Conservation (phyloP, 2,797 vertebrate species). For the Bovichtus diacanthus region DNA sequence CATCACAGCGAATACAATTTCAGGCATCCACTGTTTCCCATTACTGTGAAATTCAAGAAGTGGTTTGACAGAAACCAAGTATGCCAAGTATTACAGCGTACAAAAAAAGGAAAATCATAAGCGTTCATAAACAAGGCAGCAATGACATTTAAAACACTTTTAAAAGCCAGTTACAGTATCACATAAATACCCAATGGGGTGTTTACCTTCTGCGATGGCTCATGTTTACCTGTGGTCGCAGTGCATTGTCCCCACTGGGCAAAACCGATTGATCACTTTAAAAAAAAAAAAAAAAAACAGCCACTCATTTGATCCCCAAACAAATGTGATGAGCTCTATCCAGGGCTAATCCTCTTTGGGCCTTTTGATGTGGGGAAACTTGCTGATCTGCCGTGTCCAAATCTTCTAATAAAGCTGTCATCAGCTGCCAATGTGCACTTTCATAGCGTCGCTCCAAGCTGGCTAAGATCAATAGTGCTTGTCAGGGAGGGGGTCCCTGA, state of each 20-base stretch:
- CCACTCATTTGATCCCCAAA: slow-evolving; percentile 57
- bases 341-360: slow-evolving; percentile 49
- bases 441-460: slow-evolving; percentile 62
- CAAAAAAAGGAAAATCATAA: not conserved
- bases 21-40: not conserved
- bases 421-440: slow-evolving; percentile 68
- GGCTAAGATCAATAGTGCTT: slow-evolving; percentile 70
- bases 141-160: not conserved
- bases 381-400: slow-evolving; percentile 63
- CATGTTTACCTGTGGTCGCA: slow-evolving; percentile 26
- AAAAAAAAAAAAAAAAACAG: slow-evolving; percentile 17
- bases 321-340: slow-evolving; percentile 58
- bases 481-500: slow-evolving; percentile 55
- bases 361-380: slow-evolving; percentile 55
- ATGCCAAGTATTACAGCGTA: not conserved
- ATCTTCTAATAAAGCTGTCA: slow-evolving; percentile 78
- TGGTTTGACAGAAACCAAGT: not conserved
- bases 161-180: not conserved
- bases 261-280: slow-evolving; percentile 49
- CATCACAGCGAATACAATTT: not conserved
- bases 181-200: not conserved
- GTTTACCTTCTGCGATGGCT: not conserved
- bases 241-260: slow-evolving; percentile 25
- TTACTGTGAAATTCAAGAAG: not conserved
- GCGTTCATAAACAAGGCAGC: not conserved